phyloP scores from a whole-genome alignment of 2,888 invertebrate species.

The Operophtera brumata region DNA sequence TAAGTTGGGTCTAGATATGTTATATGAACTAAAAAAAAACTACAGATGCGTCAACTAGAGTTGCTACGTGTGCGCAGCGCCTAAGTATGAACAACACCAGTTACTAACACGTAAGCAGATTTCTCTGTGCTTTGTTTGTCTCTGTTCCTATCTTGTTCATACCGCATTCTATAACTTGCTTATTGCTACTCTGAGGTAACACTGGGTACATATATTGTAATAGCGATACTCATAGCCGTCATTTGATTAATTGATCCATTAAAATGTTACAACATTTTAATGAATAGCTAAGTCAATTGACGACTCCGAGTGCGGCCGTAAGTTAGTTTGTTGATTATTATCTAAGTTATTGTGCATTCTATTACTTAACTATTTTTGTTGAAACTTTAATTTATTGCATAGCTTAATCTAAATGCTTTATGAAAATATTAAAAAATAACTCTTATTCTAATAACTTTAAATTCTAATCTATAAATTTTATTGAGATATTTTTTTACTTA shows the following conservation, averaged over 20 bases:
- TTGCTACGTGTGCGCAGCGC: no score
- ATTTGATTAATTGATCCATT: no score
- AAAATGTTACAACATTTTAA: no score
- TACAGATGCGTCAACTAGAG: no score
- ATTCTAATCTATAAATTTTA: slow-evolving; percentile 32
- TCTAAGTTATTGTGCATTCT: slow-evolving; percentile 11
- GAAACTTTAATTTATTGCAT: not conserved
- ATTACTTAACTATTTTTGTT: not conserved
- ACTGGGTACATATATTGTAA: not conserved
- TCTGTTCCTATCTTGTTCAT: no score
- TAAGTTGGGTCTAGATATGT: no score
- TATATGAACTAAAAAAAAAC: no score
- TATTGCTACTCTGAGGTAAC: not conserved
- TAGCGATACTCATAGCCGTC: not conserved
- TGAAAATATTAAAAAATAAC: not conserved
- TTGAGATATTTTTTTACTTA: slow-evolving; percentile 28
- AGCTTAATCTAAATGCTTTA: slow-evolving; percentile 10
- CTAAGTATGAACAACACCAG: not conserved
- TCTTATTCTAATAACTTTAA: slow-evolving; percentile 1
- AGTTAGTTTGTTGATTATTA: slow-evolving; percentile 10
- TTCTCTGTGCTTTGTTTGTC: not conserved
- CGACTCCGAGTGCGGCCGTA: not conserved
- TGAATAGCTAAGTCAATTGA: not conserved
- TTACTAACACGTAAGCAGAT: not conserved
- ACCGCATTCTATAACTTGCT: not conserved